Percentiles rank a stretch among this genome's conserved stretches.
These are phyloP conservation scores for Leucophenga maculata DNA, from an alignment of 2,888 invertebrate species.

Conservation along the genomic window DNA sequence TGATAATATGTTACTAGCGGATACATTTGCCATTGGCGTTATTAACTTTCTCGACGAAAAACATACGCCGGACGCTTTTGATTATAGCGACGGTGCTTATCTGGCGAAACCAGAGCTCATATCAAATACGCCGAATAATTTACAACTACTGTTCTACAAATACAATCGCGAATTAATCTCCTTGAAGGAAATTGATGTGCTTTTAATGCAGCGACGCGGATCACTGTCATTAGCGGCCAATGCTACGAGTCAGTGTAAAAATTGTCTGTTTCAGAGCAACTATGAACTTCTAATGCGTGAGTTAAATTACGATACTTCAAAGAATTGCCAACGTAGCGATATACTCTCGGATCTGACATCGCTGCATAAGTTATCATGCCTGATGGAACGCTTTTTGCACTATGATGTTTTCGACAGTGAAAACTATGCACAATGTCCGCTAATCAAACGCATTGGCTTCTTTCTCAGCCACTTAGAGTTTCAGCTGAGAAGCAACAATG, in stretches of 20 bases:
- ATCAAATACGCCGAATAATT: not conserved
- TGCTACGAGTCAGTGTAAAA: slow-evolving; percentile 32
- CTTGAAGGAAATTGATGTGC: slow-evolving; percentile 46
- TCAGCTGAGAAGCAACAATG: slow-evolving; percentile 56
- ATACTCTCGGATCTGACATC: slow-evolving; percentile 55
- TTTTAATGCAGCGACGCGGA: slow-evolving; percentile 26
- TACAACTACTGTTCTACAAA: slow-evolving; percentile 56
- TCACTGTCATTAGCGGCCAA: slow-evolving; percentile 7
- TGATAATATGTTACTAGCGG: slow-evolving; percentile 56
- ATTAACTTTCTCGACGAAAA: slow-evolving; percentile 64
- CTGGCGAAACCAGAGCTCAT: not conserved
- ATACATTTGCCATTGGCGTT: slow-evolving; percentile 65
- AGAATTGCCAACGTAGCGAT: slow-evolving; percentile 44
- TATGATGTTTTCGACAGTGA: slow-evolving; percentile 59
- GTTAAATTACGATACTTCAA: slow-evolving; percentile 55
- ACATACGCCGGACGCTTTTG: slow-evolving; percentile 17
- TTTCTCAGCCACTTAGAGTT: slow-evolving; percentile 68
- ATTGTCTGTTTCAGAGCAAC: slow-evolving; percentile 63
- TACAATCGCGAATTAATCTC: slow-evolving; percentile 63
- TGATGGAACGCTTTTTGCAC: slow-evolving; percentile 56
- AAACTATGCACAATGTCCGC: slow-evolving; percentile 57
- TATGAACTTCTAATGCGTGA: slow-evolving; percentile 67
- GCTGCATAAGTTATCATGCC: slow-evolving; percentile 53
- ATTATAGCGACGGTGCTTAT: not conserved
- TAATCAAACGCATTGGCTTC: slow-evolving; percentile 67